Conservation (phyloP, 92 coral and sea anemone species). For the Epizoanthus stellaris region DNA sequence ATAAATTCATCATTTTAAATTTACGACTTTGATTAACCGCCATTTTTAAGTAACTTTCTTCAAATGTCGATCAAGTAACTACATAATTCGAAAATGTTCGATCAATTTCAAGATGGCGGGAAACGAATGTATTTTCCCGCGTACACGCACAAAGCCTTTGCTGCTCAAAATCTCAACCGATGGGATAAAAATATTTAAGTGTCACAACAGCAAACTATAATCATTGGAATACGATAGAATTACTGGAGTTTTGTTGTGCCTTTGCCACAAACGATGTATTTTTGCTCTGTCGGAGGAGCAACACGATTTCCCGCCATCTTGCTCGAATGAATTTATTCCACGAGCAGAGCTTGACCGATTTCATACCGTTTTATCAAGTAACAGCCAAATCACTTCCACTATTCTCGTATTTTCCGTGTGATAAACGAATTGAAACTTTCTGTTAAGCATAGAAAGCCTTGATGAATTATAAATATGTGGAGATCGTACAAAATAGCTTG, state of each 20-base stretch:
- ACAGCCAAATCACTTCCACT: no score
- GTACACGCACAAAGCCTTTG: neutral
- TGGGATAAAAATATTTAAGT: neutral
- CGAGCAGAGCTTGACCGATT: neutral
- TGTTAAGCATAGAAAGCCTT: no score
- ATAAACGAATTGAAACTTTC: no score
- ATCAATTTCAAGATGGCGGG: constrained; percentile 40
- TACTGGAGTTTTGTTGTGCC: no score
- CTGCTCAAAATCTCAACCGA: neutral
- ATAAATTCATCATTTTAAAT: no score
- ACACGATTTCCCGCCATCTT: constrained; percentile 32
- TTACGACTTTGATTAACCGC: no score
- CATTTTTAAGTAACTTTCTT: neutral
- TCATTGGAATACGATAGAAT: neutral
- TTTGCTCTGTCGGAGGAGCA: neutral
- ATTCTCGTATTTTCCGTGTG: no score
- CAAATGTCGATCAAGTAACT: neutral
- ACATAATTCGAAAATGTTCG: neutral
- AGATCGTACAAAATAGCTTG: no score
- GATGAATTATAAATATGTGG: no score
- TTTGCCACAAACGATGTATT: neutral
- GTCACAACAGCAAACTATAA: neutral
- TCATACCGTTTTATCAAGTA: neutral
- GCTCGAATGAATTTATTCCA: neutral
- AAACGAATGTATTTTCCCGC: constrained; percentile 22